Conservation (phyloP, 2,113 vertebrate genomes). For the Pedionomus torquatus region DNA sequence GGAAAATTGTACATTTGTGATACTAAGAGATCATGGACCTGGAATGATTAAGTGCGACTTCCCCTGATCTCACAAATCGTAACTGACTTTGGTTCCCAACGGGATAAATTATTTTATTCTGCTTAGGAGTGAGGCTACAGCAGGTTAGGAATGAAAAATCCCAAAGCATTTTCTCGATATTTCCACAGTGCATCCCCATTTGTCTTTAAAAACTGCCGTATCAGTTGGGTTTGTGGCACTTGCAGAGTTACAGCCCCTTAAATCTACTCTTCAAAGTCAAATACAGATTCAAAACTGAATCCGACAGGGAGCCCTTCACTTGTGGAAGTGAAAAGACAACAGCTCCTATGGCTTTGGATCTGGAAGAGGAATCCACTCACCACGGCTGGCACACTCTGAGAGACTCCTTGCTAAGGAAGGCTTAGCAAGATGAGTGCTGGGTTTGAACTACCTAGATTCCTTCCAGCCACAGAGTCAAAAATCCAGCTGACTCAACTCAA, state of each 20-base stretch:
- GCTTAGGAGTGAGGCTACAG: background rate
- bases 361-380: background rate
- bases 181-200: background rate
- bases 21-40: background rate
- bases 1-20: background rate
- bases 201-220: background rate
- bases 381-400: background rate
- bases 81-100: background rate
- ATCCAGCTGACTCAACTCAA: constrained; percentile 29
- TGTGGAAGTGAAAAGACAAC: background rate
- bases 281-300: background rate
- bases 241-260: background rate
- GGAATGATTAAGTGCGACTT: background rate
- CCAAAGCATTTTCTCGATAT: background rate
- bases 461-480: background rate
- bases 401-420: background rate
- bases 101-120: background rate
- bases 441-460: background rate
- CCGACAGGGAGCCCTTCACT: background rate
- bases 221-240: background rate
- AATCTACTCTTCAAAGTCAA: background rate
- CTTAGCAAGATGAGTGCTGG: background rate
- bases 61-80: background rate
- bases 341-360: background rate
- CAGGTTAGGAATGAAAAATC: background rate